Evolutionary conservation across 2,113 vertebrate genomes (phyloP).

Genomic region (Myocastor coypus): DNA sequence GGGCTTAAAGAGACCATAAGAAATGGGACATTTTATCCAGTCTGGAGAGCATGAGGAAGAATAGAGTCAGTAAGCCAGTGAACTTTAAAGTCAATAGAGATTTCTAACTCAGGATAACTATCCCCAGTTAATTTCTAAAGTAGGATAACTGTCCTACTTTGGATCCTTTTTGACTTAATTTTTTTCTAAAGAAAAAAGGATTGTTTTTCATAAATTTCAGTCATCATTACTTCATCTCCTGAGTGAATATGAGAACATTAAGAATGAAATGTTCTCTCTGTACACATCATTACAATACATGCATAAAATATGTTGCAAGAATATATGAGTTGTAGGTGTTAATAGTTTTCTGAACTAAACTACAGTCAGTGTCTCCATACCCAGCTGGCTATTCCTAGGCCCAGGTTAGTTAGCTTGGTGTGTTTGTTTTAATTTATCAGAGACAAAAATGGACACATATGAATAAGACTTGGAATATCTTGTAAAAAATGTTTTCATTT

Average conservation of each 20-base stretch:
- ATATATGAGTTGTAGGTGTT: not conserved
- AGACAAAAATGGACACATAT: not conserved
- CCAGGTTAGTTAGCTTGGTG: not conserved
- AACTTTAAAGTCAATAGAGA: not conserved
- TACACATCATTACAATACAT: not conserved
- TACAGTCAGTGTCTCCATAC: not conserved
- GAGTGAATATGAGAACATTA: not conserved
- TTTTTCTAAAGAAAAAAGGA: too few relatives aligned
- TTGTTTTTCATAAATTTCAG: not conserved
- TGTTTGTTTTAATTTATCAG: conserved; percentile 31
- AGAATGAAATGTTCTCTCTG: not conserved
- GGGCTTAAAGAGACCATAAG: not conserved
- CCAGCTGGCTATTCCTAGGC: not conserved
- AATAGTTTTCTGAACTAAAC: conserved; percentile 12
- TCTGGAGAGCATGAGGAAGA: not conserved
- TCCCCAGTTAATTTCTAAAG: too few relatives aligned
- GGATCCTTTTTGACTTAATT: too few relatives aligned
- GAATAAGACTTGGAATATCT: not conserved
- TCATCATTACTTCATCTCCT: not conserved
- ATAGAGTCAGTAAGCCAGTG: not conserved
- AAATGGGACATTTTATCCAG: not conserved
- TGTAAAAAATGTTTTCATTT: not conserved
- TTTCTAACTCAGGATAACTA: too few relatives aligned
- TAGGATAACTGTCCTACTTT: too few relatives aligned
- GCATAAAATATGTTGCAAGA: not conserved